Percentiles rank a stretch among this genome's conserved stretches.
These are phyloP conservation scores for Cryptotermes secundus DNA, from an alignment of 1,140 invertebrate species.

Conservation along the genomic window DNA sequence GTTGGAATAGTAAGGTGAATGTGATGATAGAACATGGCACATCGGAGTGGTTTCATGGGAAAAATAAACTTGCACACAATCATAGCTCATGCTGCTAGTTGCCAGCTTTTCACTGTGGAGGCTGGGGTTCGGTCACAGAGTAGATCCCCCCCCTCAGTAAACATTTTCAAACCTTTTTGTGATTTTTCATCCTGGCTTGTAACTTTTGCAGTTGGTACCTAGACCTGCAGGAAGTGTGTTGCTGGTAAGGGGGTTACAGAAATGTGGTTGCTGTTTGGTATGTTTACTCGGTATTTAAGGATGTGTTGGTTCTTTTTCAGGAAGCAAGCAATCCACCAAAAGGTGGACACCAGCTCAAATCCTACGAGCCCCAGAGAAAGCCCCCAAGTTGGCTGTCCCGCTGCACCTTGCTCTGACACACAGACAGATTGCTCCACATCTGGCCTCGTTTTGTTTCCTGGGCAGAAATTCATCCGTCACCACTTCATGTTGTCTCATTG, in stretches of 20 bases:
- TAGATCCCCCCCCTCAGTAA: too few species aligned
- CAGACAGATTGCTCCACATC: background rate
- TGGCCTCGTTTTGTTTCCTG: constrained; percentile 7
- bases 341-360: constrained; percentile 68
- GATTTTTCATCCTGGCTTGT: too few species aligned
- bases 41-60: too few species aligned
- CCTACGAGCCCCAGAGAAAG: constrained; percentile 69
- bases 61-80: too few species aligned
- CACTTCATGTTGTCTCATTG: background rate
- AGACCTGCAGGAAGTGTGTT: background rate
- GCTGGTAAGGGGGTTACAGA: background rate
- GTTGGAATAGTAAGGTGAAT: too few species aligned
- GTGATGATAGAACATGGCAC: too few species aligned
- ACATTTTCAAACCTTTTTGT: too few species aligned
- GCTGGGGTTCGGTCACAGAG: too few species aligned
- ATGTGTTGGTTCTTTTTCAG: constrained; percentile 48
- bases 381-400: constrained; percentile 70
- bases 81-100: too few species aligned
- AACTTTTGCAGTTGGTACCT: too few species aligned
- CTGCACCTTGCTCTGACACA: constrained; percentile 71
- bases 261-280: background rate
- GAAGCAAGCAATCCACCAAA: constrained; percentile 79
- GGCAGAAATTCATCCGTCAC: background rate
- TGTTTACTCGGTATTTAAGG: background rate
- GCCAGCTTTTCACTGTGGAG: too few species aligned